phyloP scores from a whole-genome alignment of 1,140 invertebrate species.

The Drosophila sproati region DNA sequence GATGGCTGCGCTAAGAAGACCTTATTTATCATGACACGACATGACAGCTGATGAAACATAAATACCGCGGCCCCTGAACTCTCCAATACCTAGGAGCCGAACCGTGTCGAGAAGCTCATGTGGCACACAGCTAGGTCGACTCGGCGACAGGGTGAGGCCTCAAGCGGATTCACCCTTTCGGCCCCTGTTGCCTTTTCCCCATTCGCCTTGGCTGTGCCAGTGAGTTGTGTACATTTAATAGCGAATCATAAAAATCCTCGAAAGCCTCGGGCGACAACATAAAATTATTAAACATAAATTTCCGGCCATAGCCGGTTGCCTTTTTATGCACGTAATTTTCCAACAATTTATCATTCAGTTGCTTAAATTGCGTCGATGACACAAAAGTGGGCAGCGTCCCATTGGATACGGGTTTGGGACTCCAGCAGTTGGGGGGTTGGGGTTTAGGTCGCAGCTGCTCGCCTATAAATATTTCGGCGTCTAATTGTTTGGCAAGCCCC shows the following conservation, averaged over 20 bases:
- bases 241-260: slow-evolving; percentile 62
- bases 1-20: slow-evolving; percentile 69
- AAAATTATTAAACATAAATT: slow-evolving; percentile 82
- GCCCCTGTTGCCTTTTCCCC: not conserved
- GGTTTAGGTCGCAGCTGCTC: slow-evolving; percentile 25
- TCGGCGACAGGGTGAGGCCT: not conserved
- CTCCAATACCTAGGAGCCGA: not conserved
- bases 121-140: slow-evolving; percentile 11
- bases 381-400: slow-evolving; percentile 61
- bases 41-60: slow-evolving; percentile 75
- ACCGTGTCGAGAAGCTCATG: not conserved
- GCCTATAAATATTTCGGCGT: slow-evolving; percentile 75
- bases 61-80: slow-evolving; percentile 47
- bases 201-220: not conserved
- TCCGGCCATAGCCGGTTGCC: slow-evolving; percentile 50
- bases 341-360: slow-evolving; percentile 76
- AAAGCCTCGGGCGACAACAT: slow-evolving; percentile 58
- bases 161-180: slow-evolving; percentile 9
- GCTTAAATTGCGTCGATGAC: slow-evolving; percentile 74
- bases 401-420: slow-evolving; percentile 4
- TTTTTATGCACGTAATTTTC: slow-evolving; percentile 78
- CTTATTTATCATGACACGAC: slow-evolving; percentile 74
- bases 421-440: not conserved
- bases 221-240: slow-evolving; percentile 53
- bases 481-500: slow-evolving; percentile 72